Percentiles rank a stretch among this genome's conserved stretches.
Conservation (phyloP, 2,113 vertebrate genomes). For the Coracopsis vasa region DNA sequence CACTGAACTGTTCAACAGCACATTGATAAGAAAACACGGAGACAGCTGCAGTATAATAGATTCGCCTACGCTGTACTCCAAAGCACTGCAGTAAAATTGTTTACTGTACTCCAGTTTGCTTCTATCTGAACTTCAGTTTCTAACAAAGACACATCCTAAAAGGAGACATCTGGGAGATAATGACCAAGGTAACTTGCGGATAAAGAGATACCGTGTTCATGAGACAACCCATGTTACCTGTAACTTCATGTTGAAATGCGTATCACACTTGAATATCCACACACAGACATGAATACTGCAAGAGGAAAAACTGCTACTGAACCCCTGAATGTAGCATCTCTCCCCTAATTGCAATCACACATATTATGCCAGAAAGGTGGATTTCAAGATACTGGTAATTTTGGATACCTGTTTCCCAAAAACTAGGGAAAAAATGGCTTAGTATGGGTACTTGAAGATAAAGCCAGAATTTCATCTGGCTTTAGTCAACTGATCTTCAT, state of each 20-base stretch:
- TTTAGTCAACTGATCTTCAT: background rate
- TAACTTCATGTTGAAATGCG: background rate
- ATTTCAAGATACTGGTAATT: background rate
- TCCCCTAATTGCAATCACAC: background rate
- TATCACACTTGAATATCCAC: background rate
- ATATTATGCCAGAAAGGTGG: background rate
- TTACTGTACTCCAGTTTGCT: background rate
- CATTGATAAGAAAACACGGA: background rate
- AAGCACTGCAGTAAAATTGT: background rate
- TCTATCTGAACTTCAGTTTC: background rate
- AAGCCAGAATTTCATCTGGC: background rate
- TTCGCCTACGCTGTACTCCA: background rate
- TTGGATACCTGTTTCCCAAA: background rate
- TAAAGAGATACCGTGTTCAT: background rate
- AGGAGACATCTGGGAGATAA: background rate
- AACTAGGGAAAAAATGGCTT: background rate
- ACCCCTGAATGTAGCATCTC: background rate
- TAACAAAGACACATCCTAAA: background rate
- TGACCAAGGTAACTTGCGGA: background rate
- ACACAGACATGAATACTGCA: background rate
- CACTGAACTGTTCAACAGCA: background rate
- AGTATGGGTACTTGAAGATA: background rate
- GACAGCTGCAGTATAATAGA: background rate
- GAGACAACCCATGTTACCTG: background rate
- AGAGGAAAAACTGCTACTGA: background rate